These are phyloP conservation scores for Drosophila guanche DNA, from an alignment of 1,140 invertebrate species.

Conservation along the genomic window DNA sequence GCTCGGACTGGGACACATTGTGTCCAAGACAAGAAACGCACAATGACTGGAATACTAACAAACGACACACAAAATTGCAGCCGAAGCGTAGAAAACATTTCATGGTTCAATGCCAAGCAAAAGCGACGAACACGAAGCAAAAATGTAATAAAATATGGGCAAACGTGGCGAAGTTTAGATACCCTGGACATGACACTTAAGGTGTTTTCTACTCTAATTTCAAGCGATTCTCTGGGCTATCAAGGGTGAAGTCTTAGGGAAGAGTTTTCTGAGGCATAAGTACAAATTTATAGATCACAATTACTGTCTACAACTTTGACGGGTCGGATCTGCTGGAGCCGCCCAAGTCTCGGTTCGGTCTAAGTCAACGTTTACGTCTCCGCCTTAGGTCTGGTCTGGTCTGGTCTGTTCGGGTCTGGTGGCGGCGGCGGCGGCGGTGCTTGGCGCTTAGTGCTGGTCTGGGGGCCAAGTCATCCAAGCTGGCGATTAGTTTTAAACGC, in stretches of 20 bases:
- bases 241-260: too few relatives aligned
- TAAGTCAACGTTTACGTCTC: not conserved
- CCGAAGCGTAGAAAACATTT: conserved; percentile 48
- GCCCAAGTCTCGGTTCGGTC: not conserved
- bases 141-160: not conserved
- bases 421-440: too few relatives aligned
- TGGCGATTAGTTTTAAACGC: conserved; percentile 55
- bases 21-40: conserved; percentile 50
- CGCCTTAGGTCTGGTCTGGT: not conserved
- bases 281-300: too few relatives aligned
- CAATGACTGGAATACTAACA: conserved; percentile 35
- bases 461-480: conserved; percentile 37
- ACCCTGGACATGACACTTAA: too few relatives aligned
- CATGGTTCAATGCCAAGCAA: conserved; percentile 71
- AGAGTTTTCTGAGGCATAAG: too few relatives aligned
- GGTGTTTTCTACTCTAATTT: too few relatives aligned
- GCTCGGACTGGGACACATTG: conserved; percentile 30
- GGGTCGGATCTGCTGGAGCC: conserved; percentile 8
- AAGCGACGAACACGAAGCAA: conserved; percentile 4
- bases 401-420: not conserved
- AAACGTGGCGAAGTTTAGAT: too few relatives aligned
- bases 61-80: conserved; percentile 34
- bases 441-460: too few relatives aligned
- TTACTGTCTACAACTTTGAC: conserved; percentile 20
- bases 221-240: too few relatives aligned